phyloP scores from a whole-genome alignment of 2,113 vertebrate genomes.

The Mixornis gularis region DNA sequence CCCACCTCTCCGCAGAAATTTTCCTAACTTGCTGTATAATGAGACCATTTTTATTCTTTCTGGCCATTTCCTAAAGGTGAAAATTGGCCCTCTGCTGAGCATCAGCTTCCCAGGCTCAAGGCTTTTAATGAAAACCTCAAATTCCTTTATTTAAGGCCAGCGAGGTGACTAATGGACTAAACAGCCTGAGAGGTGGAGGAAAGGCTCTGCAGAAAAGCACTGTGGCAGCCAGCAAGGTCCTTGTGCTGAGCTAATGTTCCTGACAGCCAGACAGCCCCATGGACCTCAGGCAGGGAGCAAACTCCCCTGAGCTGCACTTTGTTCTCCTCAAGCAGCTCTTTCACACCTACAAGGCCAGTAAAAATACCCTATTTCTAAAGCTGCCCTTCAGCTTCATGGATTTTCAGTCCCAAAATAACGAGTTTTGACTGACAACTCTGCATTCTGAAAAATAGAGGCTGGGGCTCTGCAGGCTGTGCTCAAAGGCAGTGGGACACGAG shows the following conservation, averaged over 20 bases:
- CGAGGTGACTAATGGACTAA: slow-evolving; percentile 2
- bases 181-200: neutral
- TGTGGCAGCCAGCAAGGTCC: neutral
- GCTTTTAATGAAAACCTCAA: neutral
- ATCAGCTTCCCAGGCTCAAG: neutral
- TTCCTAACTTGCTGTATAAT: neutral
- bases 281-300: neutral
- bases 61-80: neutral
- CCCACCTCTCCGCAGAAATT: neutral
- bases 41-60: neutral
- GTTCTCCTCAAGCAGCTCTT: neutral
- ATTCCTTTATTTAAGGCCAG: neutral
- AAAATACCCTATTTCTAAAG: neutral
- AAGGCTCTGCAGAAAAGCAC: neutral
- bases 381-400: neutral
- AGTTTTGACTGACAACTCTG: neutral
- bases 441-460: neutral
- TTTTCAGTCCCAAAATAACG: neutral
- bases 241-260: neutral
- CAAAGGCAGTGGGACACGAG: neutral
- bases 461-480: neutral
- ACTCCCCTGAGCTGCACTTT: neutral
- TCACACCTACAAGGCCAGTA: neutral
- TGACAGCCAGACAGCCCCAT: accelerated
- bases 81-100: neutral